Evolutionary conservation across 2,888 invertebrate genomes (phyloP).

Genomic region (Tortricodes alternella): DNA sequence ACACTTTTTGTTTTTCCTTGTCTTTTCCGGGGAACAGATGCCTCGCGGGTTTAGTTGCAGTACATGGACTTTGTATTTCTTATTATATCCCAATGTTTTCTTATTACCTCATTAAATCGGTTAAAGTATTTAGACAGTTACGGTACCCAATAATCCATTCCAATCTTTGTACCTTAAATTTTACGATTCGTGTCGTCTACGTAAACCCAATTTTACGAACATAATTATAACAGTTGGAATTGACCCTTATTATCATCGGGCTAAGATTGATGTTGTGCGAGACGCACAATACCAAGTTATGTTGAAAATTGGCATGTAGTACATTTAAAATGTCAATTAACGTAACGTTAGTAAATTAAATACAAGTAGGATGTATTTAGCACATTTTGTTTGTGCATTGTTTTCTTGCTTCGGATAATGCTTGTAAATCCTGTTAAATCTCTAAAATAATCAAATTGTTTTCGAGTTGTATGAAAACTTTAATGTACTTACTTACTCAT

Average conservation of each 20-base stretch:
- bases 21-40: conserved; percentile 17
- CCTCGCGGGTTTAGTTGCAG: conserved; percentile 27
- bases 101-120: conserved; percentile 62
- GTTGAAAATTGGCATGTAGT: conserved; percentile 14
- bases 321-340: conserved; percentile 31
- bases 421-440: conserved; percentile 16
- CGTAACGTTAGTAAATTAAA: conserved; percentile 23
- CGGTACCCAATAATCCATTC: conserved; percentile 61
- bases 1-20: neutral
- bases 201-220: conserved; percentile 7
- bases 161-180: conserved; percentile 43
- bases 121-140: conserved; percentile 51
- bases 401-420: conserved; percentile 20
- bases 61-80: conserved; percentile 1
- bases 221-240: neutral
- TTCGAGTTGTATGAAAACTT: conserved; percentile 26
- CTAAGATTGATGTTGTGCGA: neutral
- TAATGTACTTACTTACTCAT: conserved; percentile 32
- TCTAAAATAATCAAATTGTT: conserved; percentile 23
- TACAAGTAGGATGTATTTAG: conserved; percentile 22
- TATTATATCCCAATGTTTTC: conserved; percentile 10
- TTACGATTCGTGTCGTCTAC: conserved; percentile 23
- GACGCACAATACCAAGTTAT: neutral
- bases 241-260: neutral
- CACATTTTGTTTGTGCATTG: conserved; percentile 20